Evolutionary conservation across 2,797 vertebrate species (phyloP).

Genomic region (Scarus forsteni): DNA sequence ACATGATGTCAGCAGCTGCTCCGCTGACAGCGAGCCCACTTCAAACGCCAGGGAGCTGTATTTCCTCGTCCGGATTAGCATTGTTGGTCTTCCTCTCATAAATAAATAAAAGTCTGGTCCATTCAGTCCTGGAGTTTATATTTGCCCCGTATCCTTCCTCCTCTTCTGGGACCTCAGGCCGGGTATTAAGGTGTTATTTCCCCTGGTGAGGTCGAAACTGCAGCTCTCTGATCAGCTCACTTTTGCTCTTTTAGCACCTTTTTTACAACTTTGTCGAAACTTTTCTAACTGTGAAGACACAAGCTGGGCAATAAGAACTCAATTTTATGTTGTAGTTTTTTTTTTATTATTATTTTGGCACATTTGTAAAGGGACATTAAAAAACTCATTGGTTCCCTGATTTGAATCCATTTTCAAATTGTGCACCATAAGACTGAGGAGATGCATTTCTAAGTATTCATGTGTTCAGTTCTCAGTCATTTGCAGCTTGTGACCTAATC

Average conservation of each 20-base stretch:
- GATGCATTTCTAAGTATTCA: too few relatives aligned
- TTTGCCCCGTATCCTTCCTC: conserved; percentile 69
- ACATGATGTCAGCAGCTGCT: conserved; percentile 74
- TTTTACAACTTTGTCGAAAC: conserved; percentile 23
- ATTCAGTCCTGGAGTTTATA: conserved; percentile 44
- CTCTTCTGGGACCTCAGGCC: conserved; percentile 39
- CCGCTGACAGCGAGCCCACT: conserved; percentile 51
- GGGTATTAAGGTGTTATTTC: conserved; percentile 62
- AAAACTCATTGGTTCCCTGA: too few relatives aligned
- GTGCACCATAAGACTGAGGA: too few relatives aligned
- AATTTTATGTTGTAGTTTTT: too few relatives aligned
- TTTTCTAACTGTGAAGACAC: conserved; percentile 12
- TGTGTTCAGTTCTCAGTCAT: too few relatives aligned
- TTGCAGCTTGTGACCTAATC: too few relatives aligned
- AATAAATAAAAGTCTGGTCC: conserved; percentile 63
- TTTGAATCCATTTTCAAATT: too few relatives aligned
- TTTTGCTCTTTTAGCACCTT: conserved; percentile 31
- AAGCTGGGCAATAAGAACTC: too few relatives aligned
- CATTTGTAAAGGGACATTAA: too few relatives aligned
- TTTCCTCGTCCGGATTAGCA: conserved; percentile 62
- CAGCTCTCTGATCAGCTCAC: conserved; percentile 16
- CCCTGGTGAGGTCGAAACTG: conserved; percentile 48
- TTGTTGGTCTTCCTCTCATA: conserved; percentile 73
- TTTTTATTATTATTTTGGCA: too few relatives aligned
- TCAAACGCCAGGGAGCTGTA: conserved; percentile 68